Base-by-base conservation (phyloP, 2,888 invertebrate genomes). In the Piscicola geometra region DNA sequence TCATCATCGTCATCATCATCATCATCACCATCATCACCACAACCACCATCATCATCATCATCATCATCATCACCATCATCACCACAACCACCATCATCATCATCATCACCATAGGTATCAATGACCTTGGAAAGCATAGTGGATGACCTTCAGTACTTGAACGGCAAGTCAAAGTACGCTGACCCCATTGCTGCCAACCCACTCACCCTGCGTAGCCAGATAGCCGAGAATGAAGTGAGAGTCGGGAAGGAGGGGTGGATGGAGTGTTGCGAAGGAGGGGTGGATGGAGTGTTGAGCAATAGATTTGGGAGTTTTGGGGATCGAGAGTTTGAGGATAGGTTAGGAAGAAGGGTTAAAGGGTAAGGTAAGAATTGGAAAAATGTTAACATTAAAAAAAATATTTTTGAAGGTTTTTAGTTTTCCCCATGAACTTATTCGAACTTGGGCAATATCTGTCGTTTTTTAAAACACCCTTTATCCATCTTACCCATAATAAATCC, bases 131-230 rank as follows among this genome's bases (percentile, higher is more conserved):
- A 85, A 71, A 82, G 84, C 30, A 79, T 85, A 15, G 77, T 84
- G 71, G 84, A 84, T 71, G 84, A 85, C 75, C 78, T 85, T 15
- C 82, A 82, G 32, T 81, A 82, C 36, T 80, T 85, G 18, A 82
- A 83, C 74, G 80, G 81, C n/a, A 80, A 81, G 64, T 81, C 84
- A 21, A 80, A 82, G 18, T 82, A 82, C 75, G 83, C 84, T 66
- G 84, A 84, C 71, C 84, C 84, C 1, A 81, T 85, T 56, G 82
- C 83, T 15, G 83, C 84, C 32, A 82, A 81, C 71, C 82, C 83
- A 18, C 82, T 83, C 66, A 82, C 82, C 78, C 81, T 85, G 21
- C 81, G 81, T 67, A 83, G 84, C 75, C 84, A 85, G 76, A 81
- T 84, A 21, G 82, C 83, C 47, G 84, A 77, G 47, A 77, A 77